Base-by-base conservation (phyloP, 1,140 invertebrate genomes). In the Plectus sambesii region DNA sequence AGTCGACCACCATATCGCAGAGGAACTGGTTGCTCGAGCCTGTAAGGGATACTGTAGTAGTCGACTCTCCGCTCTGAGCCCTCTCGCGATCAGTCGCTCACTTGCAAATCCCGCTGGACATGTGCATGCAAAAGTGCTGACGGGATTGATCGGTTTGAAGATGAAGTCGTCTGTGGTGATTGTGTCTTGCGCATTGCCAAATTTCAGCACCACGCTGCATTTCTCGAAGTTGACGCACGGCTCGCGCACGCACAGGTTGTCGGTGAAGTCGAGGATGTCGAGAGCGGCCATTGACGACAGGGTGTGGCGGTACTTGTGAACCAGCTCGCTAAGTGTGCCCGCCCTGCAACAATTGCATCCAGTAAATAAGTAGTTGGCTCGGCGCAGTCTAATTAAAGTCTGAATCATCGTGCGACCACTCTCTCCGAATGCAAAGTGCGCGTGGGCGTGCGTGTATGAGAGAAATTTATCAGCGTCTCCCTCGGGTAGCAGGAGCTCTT, bases 161-260 rank as follows among this genome's bases (percentile, higher is more conserved):
- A 97, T 74, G 24, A 97, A 85, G 0, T 82, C 85, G 55, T 84
- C 81, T 50, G 89, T 90, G 49, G 79, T 77, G n/a, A 93, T 82
- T 63, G 94, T 93, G 0, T 81, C n/a, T n/a, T n/a, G n/a, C 1
- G 87, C 87, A 69, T 88, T 88, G 0, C 86, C 87, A 63, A 94
- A 94, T 67, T 88, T 88, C 1, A 93, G 74, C 0, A 89, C 83
- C 0, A 86, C 87, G 0, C 86, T 67, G 62, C 92, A 98, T 62
- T 87, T 81, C 68, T 96, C 88, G 69, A 82, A 97, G 71, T 97
- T 93, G 0, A 90, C 73, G 65, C 93, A 99, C 0, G 90, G 90
- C 66, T 99, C 93, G 17, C 82, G 77, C 0, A 93, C 83, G 70
- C 93, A 99, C 0, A 96, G 75, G 70, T 96, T 93, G 68, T 97